Percentiles rank a stretch among this genome's conserved stretches.
Evolutionary conservation across 2,113 vertebrate species (phyloP).

Genomic region (Misgurnus mizolepis): DNA sequence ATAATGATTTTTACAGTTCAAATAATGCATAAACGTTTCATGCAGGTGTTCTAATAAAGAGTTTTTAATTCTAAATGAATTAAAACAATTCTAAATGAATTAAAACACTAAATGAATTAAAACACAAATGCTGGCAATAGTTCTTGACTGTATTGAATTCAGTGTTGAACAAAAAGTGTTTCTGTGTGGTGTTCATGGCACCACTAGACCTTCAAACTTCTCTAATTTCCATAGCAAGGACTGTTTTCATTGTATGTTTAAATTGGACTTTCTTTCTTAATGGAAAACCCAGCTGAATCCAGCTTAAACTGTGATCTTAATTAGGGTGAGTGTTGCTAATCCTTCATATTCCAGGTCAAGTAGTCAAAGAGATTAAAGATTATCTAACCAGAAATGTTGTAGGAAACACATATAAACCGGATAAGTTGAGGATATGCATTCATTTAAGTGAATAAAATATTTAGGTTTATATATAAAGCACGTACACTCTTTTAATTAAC

Average conservation of each 20-base stretch:
- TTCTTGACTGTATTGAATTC: no score
- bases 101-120: no score
- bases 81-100: no score
- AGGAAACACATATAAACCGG: background rate
- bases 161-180: no score
- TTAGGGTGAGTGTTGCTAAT: background rate
- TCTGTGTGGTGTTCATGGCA: no score
- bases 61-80: no score
- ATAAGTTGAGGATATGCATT: background rate
- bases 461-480: background rate
- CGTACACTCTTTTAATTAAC: conserved; percentile 13
- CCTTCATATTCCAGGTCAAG: background rate
- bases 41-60: no score
- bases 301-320: background rate
- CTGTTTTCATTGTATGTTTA: background rate
- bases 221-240: no score
- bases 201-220: no score
- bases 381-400: background rate
- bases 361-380: background rate
- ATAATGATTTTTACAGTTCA: no score
- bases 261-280: background rate
- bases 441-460: background rate
- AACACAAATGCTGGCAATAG: no score
- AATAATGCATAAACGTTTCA: no score
- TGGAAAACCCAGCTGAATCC: background rate